Evolutionary conservation across 2,797 vertebrate species (phyloP), one percentile per base, ranked within the genome.

Genomic region (Yasuhikotakia modesta): DNA sequence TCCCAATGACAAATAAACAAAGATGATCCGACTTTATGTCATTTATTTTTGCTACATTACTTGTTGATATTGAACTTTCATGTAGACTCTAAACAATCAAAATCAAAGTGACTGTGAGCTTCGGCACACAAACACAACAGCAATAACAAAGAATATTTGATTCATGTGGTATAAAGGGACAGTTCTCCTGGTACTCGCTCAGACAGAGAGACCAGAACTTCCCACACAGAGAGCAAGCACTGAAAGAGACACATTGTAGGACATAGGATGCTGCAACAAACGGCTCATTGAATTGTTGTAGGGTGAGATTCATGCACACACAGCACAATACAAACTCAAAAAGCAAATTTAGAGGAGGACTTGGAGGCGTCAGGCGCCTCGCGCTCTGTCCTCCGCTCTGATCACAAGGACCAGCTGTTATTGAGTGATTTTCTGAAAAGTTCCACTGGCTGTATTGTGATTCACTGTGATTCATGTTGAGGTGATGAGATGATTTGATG

Each of bases 271-370:
- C 52, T 55, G 69, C 70, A 78, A 82, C 78, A 89, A 86, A 88
- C 82, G 83, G 77, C 66, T 82, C 87, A 87, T 88, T 89, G 86
- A 90, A 87, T 87, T 89, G 89, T 89, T 88, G 75, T 86, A 65
- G 79, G 82, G 82, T 84, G 19, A 68, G 81, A 80, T 81, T 75
- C 52, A 81, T 69, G 83, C 84, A 89, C 84, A 87, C 87, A 87
- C 57, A 35, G 75, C 85, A 85, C 87, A 84, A 85, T 84, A 86
- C 87, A 78, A 85, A 82, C 84, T 83, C 86, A 86, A 84, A 82
- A 84, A 86, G 85, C 63, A 55, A 43, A 50, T 50, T 79, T 63
- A 86, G 85, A 85, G 73, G 84, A 83, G 55, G 73, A 81, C 81
- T 78, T 53, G 24, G 65, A 79, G 81, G 80, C 78, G 71, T 81